Base-by-base conservation (phyloP, 2,888 invertebrate genomes). In the Sarcophaga carnaria region DNA sequence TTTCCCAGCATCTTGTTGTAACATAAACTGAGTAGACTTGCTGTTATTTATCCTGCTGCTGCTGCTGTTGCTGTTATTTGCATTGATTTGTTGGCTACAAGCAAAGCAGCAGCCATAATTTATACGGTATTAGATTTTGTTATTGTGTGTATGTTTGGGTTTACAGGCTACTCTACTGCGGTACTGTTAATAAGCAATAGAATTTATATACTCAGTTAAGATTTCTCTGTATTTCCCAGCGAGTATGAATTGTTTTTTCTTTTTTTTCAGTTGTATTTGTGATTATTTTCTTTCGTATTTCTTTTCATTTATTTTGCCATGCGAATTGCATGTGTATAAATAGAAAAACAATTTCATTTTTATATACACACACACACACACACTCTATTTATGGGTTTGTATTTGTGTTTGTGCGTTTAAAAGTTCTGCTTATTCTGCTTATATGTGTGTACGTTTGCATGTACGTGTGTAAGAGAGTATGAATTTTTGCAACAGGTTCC, bases 401-500 rank as follows among this genome's bases (percentile, higher is more conserved):
- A 8, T 54, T 10, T 62, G 14, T 79, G 67, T 76, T 14, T 78
- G 70, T 64, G 20, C 4, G 20, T 14, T 80, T 66, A 76, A 59
- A 80, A 78, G 60, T 67, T 60, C 60, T 66, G 59, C 14, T 54
- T 64, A 64, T 77, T 8, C 27, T 63, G 22, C 59, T 47, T 12
- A 25, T 71, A 6, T 17, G n/a, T n/a, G n/a, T n/a, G 1, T 17
- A 54, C 62, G 25, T n/a, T 11, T 71, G 27, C 66, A 20, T 22
- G 10, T 67, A 10, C 10, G 59, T 27, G 11, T 63, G 6, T 54
- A 17, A 45, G 14, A 72, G 62, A 72, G 71, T 84, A 70, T 70
- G 70, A 75, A 78, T 78, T 78, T 86, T 87, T 81, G 83, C 87
- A 87, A 87, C 87, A 87, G 87, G 87, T 87, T 75, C 62, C 63